Evolutionary conservation across 2,888 invertebrate genomes (phyloP).

Genomic region (Pristionchus fissidentatus): DNA sequence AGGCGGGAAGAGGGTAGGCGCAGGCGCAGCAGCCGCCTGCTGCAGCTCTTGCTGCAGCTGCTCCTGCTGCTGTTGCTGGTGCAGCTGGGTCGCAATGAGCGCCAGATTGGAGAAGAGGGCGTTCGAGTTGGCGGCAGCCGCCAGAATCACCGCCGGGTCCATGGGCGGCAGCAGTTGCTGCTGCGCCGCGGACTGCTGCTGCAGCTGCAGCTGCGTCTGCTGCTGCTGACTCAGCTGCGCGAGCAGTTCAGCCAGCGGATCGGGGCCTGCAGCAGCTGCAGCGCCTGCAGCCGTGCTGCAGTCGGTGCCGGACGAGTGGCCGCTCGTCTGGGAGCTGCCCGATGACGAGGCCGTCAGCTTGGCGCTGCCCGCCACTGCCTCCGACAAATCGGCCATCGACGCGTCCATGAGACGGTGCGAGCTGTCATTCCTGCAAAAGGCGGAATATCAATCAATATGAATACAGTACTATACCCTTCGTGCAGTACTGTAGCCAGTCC

Average conservation of each 20-base stretch:
- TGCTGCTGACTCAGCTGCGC: background rate
- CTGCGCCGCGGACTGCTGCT: background rate
- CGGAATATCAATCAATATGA: too few species aligned
- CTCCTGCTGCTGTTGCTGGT: background rate
- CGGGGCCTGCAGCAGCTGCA: background rate
- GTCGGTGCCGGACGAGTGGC: constrained; percentile 25
- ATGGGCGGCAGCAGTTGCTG: background rate
- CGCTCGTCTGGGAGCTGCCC: constrained; percentile 11
- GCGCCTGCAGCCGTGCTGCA: background rate
- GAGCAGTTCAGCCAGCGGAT: background rate
- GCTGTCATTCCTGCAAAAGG: background rate
- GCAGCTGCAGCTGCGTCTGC: background rate
- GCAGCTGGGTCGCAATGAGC: background rate
- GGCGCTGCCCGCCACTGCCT: background rate
- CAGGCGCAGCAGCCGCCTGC: background rate
- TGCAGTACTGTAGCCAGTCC: background rate
- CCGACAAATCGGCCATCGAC: background rate
- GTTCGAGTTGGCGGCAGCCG: background rate
- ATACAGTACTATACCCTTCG: background rate
- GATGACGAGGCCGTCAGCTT: constrained; percentile 6
- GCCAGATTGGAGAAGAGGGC: background rate
- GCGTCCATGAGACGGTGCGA: background rate
- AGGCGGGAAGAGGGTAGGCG: background rate
- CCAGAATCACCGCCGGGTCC: background rate
- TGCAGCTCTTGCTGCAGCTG: background rate